These are phyloP conservation scores for Poecilia wingei DNA, from an alignment of 2,797 vertebrate species.

Conservation along the genomic window DNA sequence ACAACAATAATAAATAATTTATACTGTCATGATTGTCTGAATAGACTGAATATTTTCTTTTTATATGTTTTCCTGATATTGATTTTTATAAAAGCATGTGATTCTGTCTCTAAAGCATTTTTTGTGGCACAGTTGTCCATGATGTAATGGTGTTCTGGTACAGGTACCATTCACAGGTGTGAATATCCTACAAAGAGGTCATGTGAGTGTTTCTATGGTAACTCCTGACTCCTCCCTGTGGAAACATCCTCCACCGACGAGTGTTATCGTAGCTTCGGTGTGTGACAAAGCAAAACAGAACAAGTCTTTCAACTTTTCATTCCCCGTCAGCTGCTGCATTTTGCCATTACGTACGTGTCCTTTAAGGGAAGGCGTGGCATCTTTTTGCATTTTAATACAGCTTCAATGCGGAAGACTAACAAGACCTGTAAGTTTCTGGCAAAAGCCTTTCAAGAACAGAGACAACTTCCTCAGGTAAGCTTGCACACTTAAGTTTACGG, in stretches of 20 bases:
- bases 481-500: fast-evolving
- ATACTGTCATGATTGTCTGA: background rate
- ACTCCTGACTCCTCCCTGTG: background rate
- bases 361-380: constrained; percentile 51
- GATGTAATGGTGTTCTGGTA: background rate
- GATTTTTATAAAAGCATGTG: background rate
- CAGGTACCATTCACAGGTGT: background rate
- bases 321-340: background rate
- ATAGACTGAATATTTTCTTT: background rate
- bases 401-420: constrained; percentile 59
- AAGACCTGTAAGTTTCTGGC: background rate
- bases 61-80: background rate
- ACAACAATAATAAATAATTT: background rate
- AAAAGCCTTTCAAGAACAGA: background rate
- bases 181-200: background rate
- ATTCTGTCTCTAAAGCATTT: background rate
- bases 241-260: background rate
- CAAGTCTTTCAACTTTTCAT: background rate
- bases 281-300: background rate
- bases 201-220: background rate
- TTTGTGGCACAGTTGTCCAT: background rate
- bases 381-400: background rate
- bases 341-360: background rate
- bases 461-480: constrained; percentile 39
- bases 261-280: background rate